Percentiles rank a stretch among this genome's conserved stretches.
Conservation (phyloP, 1,140 invertebrate species). For the Diprion similis region DNA sequence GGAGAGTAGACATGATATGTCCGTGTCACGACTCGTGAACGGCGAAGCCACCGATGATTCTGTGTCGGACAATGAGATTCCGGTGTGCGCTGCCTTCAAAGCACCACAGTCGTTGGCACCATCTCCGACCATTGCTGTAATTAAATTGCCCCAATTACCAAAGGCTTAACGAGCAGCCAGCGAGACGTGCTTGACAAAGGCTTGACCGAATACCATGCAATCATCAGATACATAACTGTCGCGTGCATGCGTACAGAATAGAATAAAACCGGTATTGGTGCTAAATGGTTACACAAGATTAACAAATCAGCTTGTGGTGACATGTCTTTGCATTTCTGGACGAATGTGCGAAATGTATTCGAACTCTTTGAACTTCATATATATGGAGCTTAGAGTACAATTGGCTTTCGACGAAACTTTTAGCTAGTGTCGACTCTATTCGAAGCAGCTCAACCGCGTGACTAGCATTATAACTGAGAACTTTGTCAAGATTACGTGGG, state of each 20-base stretch:
- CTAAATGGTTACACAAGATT: neutral
- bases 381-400: too few species aligned
- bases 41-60: slow-evolving; percentile 95
- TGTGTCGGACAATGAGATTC: slow-evolving; percentile 91
- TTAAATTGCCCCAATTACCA: slow-evolving; percentile 13
- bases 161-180: neutral
- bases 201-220: neutral
- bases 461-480: too few species aligned
- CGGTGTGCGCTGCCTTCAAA: slow-evolving; percentile 91
- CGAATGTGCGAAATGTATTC: too few species aligned
- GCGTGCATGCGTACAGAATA: neutral
- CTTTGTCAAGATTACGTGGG: too few species aligned
- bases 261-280: neutral
- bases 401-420: too few species aligned
- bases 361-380: too few species aligned
- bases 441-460: too few species aligned
- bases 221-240: too few species aligned
- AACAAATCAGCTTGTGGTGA: neutral
- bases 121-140: slow-evolving; percentile 89
- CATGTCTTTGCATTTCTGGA: too few species aligned
- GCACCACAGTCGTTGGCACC: slow-evolving; percentile 94
- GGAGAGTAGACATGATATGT: slow-evolving; percentile 88
- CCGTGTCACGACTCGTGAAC: slow-evolving; percentile 89
- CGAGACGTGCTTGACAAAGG: neutral
- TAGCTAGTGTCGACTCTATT: too few species aligned